phyloP scores from a whole-genome alignment of 2,797 vertebrate species.

The Glossophaga mutica region DNA sequence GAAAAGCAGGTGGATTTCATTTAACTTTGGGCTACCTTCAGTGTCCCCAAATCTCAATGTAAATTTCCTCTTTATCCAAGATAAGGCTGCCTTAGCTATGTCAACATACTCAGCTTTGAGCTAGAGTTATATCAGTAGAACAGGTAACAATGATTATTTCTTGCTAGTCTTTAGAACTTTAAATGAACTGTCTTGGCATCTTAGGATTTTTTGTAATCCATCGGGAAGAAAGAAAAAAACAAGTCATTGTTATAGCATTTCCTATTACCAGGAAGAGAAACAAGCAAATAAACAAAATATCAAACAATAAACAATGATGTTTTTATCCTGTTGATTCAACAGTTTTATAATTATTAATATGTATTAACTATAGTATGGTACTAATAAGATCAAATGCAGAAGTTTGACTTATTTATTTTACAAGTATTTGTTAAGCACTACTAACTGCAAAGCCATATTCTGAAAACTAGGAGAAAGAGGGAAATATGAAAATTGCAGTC shows the following conservation, averaged over 20 bases:
- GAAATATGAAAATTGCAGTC: background rate
- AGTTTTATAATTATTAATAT: background rate
- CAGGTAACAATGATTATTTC: background rate
- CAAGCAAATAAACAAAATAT: background rate
- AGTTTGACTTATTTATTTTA: slow-evolving; percentile 21
- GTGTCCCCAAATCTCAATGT: background rate
- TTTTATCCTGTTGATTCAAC: background rate
- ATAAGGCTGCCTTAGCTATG: background rate
- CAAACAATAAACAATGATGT: background rate
- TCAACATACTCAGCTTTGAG: background rate
- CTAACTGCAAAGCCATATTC: background rate
- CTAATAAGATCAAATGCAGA: slow-evolving; percentile 9
- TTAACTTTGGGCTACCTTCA: background rate
- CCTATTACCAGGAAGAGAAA: background rate
- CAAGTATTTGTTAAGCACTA: background rate
- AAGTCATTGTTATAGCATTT: background rate
- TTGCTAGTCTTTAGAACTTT: background rate
- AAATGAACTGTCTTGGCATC: background rate
- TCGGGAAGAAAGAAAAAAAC: background rate
- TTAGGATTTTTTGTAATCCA: background rate
- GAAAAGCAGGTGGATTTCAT: background rate
- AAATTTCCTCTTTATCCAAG: background rate
- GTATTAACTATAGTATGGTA: background rate
- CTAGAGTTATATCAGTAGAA: background rate
- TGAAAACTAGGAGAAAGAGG: background rate